Evolutionary conservation across 2,888 invertebrate species (phyloP), one percentile per base, ranked within the genome.

Genomic region (Pimpla rufipes): DNA sequence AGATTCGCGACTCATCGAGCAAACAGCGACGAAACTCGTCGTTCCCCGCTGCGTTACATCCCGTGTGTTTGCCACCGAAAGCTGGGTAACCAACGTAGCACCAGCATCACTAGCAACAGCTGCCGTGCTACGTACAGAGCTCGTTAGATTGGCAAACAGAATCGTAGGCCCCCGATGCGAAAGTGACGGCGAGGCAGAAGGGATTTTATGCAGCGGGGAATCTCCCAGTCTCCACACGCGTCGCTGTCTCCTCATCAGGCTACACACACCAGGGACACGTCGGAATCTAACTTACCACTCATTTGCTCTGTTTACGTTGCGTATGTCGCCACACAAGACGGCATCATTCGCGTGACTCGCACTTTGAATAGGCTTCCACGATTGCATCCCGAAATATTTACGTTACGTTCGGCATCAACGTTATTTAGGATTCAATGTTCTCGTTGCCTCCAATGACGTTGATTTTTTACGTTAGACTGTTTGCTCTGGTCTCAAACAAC

Each of bases 121-220:
- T 29, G 21, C n/a, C 16, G 52, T 16, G 16, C 5, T 52, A 52
- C 68, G 52, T 35, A 52, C 35, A 50, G 50, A 37, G 68, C 52
- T 68, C 68, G 68, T 68, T 68, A 68, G 68, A 52, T 68, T 68
- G 6, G 68, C 52, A 68, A 68, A 68, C 52, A 50, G 68, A 68
- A 52, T 68, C 18, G 37, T 37, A 68, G 66, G 35, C n/a, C 45
- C 47, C n/a, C 8, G 16, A 3, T 16, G n/a, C 16, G 50, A 4
- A 50, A 68, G 29, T 68, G 47, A 68, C 50, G 29, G 52, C 11
- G 52, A 37, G n/a, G 50, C 50, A 18, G 2, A 11, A 16, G 1
- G n/a, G 2, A 68, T 52, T 68, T 68, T 37, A 16, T 18, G 18
- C 18, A 18, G 18, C 13, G 35, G 16, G 52, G 52, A 18, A 68